phyloP scores from a whole-genome alignment of 2,888 invertebrate species.

The Pharmacophagus antenor region DNA sequence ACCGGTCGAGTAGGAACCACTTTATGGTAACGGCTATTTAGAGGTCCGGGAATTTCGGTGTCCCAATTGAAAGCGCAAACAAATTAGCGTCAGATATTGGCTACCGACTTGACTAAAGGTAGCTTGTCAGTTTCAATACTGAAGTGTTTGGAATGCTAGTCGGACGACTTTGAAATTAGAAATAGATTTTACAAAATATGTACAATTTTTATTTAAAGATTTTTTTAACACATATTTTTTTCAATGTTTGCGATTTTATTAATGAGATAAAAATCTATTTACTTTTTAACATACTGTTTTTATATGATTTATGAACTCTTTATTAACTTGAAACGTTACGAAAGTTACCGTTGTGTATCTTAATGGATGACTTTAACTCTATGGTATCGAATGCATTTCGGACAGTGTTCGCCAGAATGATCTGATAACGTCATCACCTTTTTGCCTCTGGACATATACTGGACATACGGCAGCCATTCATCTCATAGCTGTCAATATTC shows the following conservation, averaged over 20 bases:
- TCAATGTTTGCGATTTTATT: background rate
- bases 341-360: too few species aligned
- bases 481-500: too few species aligned
- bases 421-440: too few species aligned
- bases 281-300: too few species aligned
- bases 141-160: background rate
- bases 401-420: too few species aligned
- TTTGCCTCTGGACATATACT: too few species aligned
- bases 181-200: background rate
- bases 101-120: conserved; percentile 10
- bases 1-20: conserved; percentile 28
- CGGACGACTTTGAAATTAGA: background rate
- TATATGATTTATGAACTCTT: too few species aligned
- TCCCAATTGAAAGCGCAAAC: conserved; percentile 31
- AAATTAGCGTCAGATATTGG: conserved; percentile 32
- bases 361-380: too few species aligned
- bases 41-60: conserved; percentile 23
- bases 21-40: conserved; percentile 33
- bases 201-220: background rate
- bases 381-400: too few species aligned
- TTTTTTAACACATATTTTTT: background rate
- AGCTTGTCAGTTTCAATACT: conserved; percentile 7
- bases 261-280: too few species aligned
- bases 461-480: too few species aligned
- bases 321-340: too few species aligned